Evolutionary conservation across 2,113 vertebrate genomes (phyloP).

Genomic region (Coregonus clupeaformis): DNA sequence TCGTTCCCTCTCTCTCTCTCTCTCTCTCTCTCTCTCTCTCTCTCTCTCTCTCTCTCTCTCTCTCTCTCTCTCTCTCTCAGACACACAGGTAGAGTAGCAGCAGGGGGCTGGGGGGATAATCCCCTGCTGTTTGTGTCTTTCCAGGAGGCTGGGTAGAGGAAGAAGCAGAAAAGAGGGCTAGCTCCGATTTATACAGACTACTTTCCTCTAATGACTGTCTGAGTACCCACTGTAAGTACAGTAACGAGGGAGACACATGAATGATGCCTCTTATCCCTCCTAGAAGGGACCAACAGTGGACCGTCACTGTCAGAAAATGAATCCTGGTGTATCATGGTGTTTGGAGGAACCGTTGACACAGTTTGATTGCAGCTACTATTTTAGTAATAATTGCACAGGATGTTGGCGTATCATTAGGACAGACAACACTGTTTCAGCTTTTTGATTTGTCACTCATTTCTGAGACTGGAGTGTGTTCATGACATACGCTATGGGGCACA

Average conservation of each 20-base stretch:
- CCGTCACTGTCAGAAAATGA: conserved; percentile 30
- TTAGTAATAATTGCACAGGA: not conserved
- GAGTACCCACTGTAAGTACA: conserved; percentile 32
- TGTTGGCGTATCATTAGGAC: not conserved
- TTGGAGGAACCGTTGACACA: not conserved
- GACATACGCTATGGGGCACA: too few relatives aligned
- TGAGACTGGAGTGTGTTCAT: conserved; percentile 21
- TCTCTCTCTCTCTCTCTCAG: conserved; percentile 21
- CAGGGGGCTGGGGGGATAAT: conserved; percentile 60
- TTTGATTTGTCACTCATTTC: not conserved
- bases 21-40: not conserved
- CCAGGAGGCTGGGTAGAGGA: conserved; percentile 36
- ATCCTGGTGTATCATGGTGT: not conserved
- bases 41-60: conserved; percentile 12
- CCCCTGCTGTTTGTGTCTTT: conserved; percentile 62
- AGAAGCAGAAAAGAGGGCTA: not conserved
- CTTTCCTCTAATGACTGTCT: conserved; percentile 33
- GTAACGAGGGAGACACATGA: conserved; percentile 39
- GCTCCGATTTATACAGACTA: conserved; percentile 48
- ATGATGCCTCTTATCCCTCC: conserved; percentile 6
- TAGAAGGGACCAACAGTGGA: conserved; percentile 22
- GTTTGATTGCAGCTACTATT: not conserved
- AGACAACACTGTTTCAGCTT: not conserved
- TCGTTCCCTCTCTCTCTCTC: not conserved
- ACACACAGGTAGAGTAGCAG: conserved; percentile 62